These are phyloP conservation scores for Antennarius maculatus DNA, from an alignment of 2,797 vertebrate species.

Conservation along the genomic window DNA sequence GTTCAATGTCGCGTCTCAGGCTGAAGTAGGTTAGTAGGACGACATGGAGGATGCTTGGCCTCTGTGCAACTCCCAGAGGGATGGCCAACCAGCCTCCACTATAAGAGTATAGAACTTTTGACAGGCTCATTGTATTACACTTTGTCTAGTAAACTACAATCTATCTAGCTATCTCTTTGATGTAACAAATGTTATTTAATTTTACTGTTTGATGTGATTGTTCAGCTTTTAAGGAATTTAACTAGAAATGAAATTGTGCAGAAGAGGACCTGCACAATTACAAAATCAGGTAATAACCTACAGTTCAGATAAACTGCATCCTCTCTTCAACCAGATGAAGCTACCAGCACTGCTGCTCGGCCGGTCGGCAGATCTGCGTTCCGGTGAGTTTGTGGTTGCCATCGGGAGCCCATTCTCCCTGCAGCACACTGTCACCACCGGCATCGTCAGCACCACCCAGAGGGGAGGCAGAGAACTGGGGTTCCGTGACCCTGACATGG, in stretches of 20 bases:
- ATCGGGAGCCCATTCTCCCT: slow-evolving; percentile 97
- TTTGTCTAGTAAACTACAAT: not conserved
- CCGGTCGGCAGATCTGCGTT: slow-evolving; percentile 91
- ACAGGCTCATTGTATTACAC: not conserved
- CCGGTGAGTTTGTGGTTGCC: slow-evolving; percentile 93
- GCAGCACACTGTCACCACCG: slow-evolving; percentile 97
- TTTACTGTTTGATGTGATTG: too few species aligned
- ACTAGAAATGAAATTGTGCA: too few species aligned
- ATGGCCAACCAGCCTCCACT: too few species aligned
- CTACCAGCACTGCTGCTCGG: slow-evolving; percentile 91
- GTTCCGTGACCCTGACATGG: slow-evolving; percentile 95
- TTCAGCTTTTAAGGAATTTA: too few species aligned
- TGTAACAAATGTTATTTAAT: too few species aligned
- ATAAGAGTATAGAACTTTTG: not conserved
- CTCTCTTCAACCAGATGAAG: slow-evolving; percentile 81
- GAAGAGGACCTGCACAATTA: too few species aligned
- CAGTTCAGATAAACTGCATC: too few species aligned
- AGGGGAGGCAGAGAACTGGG: slow-evolving; percentile 94
- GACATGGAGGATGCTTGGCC: not conserved
- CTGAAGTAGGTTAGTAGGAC: slow-evolving; percentile 56
- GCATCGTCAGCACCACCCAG: slow-evolving; percentile 96
- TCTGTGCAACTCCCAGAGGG: not conserved
- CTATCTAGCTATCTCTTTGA: too few species aligned
- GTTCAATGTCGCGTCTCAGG: slow-evolving; percentile 23
- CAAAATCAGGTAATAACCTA: too few species aligned